Evolutionary conservation across 2,113 vertebrate genomes (phyloP).

Genomic region (Peromyscus maniculatus): DNA sequence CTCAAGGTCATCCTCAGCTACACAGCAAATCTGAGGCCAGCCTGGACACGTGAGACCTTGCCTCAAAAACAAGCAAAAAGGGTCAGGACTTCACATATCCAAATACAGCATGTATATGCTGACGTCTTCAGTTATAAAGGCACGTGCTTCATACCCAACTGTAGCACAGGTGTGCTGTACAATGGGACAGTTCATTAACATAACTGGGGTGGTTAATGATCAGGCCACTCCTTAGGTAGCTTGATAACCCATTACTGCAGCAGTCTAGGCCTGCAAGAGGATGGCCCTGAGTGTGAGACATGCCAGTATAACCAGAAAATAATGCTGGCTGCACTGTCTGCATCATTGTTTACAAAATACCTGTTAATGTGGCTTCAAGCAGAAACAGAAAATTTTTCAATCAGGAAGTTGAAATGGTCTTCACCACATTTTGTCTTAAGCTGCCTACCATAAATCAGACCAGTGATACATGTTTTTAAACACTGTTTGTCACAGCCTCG

Average conservation of each 20-base stretch:
- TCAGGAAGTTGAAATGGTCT: constrained; percentile 2
- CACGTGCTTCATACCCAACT: background rate
- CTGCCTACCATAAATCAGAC: background rate
- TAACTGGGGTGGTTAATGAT: background rate
- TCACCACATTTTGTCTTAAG: constrained; percentile 16
- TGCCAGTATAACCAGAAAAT: background rate
- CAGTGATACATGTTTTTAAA: background rate
- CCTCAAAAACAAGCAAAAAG: background rate
- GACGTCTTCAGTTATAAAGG: background rate
- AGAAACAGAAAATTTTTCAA: constrained; percentile 49
- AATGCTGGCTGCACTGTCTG: background rate
- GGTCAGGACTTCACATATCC: background rate
- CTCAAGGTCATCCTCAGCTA: background rate
- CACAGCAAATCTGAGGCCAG: background rate
- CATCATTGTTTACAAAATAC: constrained; percentile 40
- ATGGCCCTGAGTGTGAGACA: background rate
- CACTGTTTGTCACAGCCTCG: background rate
- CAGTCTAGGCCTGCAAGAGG: background rate
- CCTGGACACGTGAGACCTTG: background rate
- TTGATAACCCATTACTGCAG: background rate
- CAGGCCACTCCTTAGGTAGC: background rate
- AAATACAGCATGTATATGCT: background rate
- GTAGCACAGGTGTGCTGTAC: background rate
- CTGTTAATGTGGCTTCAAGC: constrained; percentile 32
- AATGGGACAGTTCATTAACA: background rate